Conservation (phyloP, 2,113 vertebrate species). For the Leptodactylus fuscus region DNA sequence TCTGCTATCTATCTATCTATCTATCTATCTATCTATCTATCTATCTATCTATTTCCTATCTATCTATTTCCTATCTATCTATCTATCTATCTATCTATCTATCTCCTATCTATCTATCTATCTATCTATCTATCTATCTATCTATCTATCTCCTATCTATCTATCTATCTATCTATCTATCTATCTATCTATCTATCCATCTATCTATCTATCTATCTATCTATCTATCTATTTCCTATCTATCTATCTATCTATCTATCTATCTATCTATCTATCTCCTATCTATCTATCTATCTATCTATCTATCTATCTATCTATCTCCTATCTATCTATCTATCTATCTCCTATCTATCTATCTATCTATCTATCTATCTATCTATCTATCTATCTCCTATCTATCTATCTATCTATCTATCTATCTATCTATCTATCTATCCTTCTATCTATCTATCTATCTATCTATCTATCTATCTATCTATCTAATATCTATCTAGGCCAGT, state of each 20-base stretch:
- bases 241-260: background rate
- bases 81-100: too few species aligned
- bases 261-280: too few species aligned
- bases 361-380: constrained; percentile 12
- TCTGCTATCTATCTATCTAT: background rate
- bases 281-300: too few species aligned
- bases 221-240: background rate
- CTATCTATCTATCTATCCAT: constrained; percentile 22
- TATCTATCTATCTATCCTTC: background rate
- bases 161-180: constrained; percentile 3
- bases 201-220: constrained; percentile 15
- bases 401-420: constrained; percentile 5
- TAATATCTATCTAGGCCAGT: too few species aligned
- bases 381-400: background rate
- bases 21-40: constrained; percentile 11
- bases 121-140: too few species aligned
- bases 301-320: too few species aligned
- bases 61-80: background rate
- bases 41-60: background rate
- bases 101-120: too few species aligned
- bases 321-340: background rate
- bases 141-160: too few species aligned
- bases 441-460: constrained; percentile 2
- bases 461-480: background rate
- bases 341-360: background rate